Conservation (phyloP, 2,797 vertebrate species). For the Hafferia zeledoni region DNA sequence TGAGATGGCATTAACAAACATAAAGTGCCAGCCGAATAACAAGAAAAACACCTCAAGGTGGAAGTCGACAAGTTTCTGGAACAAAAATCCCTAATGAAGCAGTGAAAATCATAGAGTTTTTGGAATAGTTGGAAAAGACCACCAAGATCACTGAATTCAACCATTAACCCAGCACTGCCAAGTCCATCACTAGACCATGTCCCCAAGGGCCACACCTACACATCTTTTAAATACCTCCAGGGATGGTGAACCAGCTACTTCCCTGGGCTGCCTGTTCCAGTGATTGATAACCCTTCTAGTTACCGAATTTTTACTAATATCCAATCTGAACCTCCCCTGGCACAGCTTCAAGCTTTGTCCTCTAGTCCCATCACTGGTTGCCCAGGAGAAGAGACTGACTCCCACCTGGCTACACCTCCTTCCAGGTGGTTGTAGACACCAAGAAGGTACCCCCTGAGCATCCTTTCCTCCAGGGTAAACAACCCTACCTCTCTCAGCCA, state of each 20-base stretch:
- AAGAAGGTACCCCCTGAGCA: background rate
- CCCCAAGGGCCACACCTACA: background rate
- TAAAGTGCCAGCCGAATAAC: background rate
- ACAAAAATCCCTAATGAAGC: background rate
- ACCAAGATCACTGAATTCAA: background rate
- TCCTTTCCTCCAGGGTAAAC: background rate
- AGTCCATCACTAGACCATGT: background rate
- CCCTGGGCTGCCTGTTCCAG: background rate
- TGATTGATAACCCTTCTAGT: background rate
- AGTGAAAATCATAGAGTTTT: background rate
- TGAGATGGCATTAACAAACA: background rate
- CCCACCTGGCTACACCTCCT: background rate
- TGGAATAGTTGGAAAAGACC: background rate
- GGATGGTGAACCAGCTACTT: background rate
- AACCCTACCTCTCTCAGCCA: background rate
- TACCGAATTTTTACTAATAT: background rate
- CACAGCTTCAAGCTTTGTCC: background rate
- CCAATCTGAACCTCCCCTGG: background rate
- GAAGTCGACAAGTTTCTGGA: background rate
- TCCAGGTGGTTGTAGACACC: background rate
- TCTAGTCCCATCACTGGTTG: background rate
- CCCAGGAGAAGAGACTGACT: background rate
- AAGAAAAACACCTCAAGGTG: background rate
- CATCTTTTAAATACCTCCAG: background rate
- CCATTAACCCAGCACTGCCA: background rate